Conservation (phyloP, 1,140 invertebrate genomes). For the Camponotus floridanus region DNA sequence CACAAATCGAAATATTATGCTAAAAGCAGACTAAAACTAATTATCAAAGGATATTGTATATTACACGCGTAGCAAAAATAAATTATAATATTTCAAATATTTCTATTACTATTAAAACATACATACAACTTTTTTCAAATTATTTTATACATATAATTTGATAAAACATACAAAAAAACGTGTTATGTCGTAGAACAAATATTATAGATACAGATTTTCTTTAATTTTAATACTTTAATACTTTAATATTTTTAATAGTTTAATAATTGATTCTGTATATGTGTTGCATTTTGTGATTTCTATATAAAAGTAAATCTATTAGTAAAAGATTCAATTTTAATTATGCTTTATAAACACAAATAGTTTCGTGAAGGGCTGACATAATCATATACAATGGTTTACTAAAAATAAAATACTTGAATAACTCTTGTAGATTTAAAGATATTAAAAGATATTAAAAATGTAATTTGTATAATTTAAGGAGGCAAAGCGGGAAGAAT, state of each 20-base stretch:
- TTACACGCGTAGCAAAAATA: neutral
- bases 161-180: constrained; percentile 6
- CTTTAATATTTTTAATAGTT: neutral
- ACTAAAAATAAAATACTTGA: neutral
- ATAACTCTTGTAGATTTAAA: constrained; percentile 3
- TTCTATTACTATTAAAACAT: neutral
- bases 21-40: neutral
- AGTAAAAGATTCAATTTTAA: neutral
- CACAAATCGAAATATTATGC: neutral
- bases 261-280: neutral
- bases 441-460: neutral
- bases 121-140: neutral
- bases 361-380: neutral
- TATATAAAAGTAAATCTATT: neutral
- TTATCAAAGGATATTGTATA: neutral
- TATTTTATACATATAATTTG: constrained; percentile 16
- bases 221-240: neutral
- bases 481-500: neutral
- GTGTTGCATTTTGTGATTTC: neutral
- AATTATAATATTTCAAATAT: constrained; percentile 8
- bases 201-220: neutral
- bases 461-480: constrained; percentile 12
- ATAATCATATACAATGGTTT: neutral
- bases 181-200: neutral
- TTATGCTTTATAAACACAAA: constrained; percentile 18